phyloP scores from a whole-genome alignment of 2,888 invertebrate species.

The Rhopalosiphum nymphaeae region DNA sequence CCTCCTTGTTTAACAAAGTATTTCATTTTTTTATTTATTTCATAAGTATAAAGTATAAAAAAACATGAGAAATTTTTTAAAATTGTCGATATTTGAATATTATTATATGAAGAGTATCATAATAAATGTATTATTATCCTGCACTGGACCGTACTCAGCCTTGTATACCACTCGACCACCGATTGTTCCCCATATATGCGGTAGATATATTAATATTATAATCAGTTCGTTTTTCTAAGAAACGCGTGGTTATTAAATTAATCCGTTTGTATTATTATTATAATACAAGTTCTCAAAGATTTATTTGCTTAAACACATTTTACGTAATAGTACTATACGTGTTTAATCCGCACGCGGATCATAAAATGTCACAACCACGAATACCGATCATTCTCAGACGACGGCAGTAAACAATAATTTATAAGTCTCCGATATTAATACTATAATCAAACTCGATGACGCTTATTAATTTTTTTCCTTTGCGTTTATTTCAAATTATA shows the following conservation, averaged over 20 bases:
- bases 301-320: neutral
- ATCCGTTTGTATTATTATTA: slow-evolving; percentile 2
- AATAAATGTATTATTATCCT: neutral
- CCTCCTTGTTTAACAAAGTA: neutral
- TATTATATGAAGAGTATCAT: neutral
- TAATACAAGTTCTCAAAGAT: neutral
- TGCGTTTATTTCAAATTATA: neutral
- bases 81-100: neutral
- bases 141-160: neutral
- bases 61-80: neutral
- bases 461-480: neutral
- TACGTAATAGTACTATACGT: slow-evolving; percentile 2
- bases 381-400: slow-evolving; percentile 2
- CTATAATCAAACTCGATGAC: neutral
- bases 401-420: neutral
- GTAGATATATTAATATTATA: neutral
- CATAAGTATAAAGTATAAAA: neutral
- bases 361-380: slow-evolving; percentile 9
- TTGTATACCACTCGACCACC: neutral
- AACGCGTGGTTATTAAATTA: neutral
- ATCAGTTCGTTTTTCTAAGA: slow-evolving; percentile 1
- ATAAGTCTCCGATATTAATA: neutral
- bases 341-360: neutral
- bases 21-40: neutral
- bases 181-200: neutral